Evolutionary conservation across 2,113 vertebrate genomes (phyloP), one percentile per base, ranked within the genome.

Genomic region (Poeciliopsis prolifica): DNA sequence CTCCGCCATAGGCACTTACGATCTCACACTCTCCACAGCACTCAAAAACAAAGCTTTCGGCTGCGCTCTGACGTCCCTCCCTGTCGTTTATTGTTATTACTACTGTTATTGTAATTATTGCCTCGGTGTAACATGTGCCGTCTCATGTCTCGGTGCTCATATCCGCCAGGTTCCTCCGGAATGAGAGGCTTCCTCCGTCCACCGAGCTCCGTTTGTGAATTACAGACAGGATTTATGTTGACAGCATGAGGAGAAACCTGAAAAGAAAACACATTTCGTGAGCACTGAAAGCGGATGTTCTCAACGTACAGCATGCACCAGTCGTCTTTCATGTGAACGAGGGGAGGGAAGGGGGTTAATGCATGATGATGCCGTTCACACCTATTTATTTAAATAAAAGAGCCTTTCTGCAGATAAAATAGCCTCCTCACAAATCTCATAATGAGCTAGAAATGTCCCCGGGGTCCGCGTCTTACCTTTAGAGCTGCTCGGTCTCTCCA

Each of bases 1-100:
- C 93, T 94, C 94, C 93, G 94, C 94, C 94, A 95, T 95, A 85
- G 91, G 88, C 90, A 86, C 90, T 80, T 84, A 28, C 35, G 28
- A 64, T 30, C 78, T 71, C 85, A 61, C 80, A 65, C 72, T 42
- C 75, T 68, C 70, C 70, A n/a, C 81, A 30, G 19, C 37, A 44
- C 68, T 60, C 68, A 17, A 61, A 29, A 65, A 26, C 65, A 24
- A 68, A 37, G 70, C 70, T 81, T 67, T 86, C 64, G 76, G 78
- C 68, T 77, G 81, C 65, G 74, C 81, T 81, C 85, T 79, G 74
- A 80, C 79, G 75, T 80, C 81, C 80, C 83, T 70, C 68, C 85
- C 63, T 74, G 77, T 71, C 65, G n/a, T 58, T 24, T 58, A n/a
- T n/a, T 58, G 10, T n/a, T 58, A n/a, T 10, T n/a, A 58, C 51